These are phyloP conservation scores for Phaethon lepturus DNA, from an alignment of 2,113 vertebrate species.

Conservation along the genomic window DNA sequence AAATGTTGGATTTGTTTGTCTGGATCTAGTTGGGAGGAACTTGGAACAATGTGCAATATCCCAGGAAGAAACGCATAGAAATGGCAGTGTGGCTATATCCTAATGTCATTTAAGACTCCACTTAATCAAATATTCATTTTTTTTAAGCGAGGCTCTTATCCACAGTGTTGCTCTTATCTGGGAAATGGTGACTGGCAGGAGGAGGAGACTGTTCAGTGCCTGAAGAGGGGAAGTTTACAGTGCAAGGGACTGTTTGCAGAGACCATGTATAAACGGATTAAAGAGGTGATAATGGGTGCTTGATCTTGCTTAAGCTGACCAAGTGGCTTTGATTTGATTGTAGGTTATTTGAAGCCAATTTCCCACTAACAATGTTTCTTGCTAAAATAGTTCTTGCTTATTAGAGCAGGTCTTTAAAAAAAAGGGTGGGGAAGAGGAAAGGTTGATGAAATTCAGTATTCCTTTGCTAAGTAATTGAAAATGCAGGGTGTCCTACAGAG, in stretches of 20 bases:
- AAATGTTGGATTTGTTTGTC: background rate
- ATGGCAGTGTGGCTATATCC: background rate
- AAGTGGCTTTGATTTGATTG: background rate
- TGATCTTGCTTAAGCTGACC: background rate
- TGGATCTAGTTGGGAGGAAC: background rate
- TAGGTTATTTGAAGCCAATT: background rate
- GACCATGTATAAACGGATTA: background rate
- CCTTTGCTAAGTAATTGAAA: background rate
- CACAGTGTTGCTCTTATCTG: background rate
- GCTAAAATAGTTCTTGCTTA: background rate
- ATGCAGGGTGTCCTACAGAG: background rate
- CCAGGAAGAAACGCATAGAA: background rate
- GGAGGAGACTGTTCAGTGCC: background rate
- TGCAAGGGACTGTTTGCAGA: background rate
- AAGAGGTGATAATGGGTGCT: background rate
- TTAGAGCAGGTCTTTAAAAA: background rate
- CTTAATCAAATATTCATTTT: background rate
- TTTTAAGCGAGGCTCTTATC: background rate
- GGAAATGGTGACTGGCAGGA: background rate
- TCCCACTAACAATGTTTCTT: background rate
- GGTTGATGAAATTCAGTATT: background rate
- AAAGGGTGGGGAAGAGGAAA: background rate
- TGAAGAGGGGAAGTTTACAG: background rate
- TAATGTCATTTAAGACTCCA: background rate
- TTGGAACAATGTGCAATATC: fast-evolving